Percentiles rank a stretch among this genome's conserved stretches.
Evolutionary conservation across 2,113 vertebrate genomes (phyloP).

Genomic region (Platysteira castanea): DNA sequence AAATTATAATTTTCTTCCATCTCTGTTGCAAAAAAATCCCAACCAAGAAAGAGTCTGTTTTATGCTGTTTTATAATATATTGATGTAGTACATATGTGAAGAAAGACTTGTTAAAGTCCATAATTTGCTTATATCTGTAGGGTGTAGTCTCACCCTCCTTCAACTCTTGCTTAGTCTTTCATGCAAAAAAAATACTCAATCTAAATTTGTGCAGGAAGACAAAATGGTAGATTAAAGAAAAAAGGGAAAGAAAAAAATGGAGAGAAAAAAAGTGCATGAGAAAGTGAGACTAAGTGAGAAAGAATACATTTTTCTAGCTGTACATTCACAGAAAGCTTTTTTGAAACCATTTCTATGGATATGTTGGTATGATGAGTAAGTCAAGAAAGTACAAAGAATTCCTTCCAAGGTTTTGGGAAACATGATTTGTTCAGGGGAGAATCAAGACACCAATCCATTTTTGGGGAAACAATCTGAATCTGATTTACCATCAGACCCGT

Average conservation of each 20-base stretch:
- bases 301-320: not conserved
- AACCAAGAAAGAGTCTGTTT: not conserved
- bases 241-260: fast-evolving
- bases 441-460: not conserved
- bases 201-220: not conserved
- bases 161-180: not conserved
- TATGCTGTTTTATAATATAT: not conserved
- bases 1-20: not conserved
- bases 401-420: not conserved
- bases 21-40: not conserved
- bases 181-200: not conserved
- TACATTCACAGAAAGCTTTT: not conserved
- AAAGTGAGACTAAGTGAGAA: not conserved
- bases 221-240: not conserved
- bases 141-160: not conserved
- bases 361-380: not conserved
- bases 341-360: not conserved
- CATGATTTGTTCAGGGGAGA: not conserved
- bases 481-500: not conserved
- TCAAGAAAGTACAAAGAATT: not conserved
- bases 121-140: not conserved
- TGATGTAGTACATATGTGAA: not conserved
- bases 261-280: not conserved
- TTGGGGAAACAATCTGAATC: not conserved
- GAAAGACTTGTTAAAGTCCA: not conserved